Conservation (phyloP, 2,797 vertebrate species). For the Oophaga sylvatica region DNA sequence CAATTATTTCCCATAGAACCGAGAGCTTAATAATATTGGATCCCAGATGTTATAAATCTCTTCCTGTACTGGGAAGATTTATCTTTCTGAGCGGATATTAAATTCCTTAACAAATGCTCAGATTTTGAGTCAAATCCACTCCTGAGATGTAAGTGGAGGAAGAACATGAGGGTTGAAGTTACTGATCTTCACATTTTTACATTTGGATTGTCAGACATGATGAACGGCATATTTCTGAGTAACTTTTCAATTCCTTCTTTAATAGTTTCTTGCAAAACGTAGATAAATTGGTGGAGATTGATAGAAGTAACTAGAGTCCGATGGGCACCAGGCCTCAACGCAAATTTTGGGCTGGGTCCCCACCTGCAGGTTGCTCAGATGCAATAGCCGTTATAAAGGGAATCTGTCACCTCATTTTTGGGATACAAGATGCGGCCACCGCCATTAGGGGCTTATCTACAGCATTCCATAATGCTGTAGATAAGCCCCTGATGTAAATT, state of each 20-base stretch:
- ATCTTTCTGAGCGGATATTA: conserved; percentile 51
- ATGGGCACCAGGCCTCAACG: no score
- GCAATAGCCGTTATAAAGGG: no score
- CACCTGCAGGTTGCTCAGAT: no score
- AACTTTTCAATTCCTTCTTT: not conserved
- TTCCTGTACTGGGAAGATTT: conserved; percentile 48
- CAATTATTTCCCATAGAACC: conserved; percentile 41
- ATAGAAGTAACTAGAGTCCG: no score
- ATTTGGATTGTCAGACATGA: not conserved
- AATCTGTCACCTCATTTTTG: no score
- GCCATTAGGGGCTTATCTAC: no score
- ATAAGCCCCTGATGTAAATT: no score
- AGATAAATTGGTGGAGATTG: not conserved
- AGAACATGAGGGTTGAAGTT: conserved; percentile 2
- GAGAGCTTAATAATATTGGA: conserved; percentile 41
- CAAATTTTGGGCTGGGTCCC: no score
- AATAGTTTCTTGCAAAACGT: not conserved
- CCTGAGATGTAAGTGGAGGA: conserved; percentile 21
- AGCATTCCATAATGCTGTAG: no score
- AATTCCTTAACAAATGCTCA: conserved; percentile 43
- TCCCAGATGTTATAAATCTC: conserved; percentile 41
- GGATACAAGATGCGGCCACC: no score
- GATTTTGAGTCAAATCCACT: conserved; percentile 12
- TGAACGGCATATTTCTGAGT: not conserved
- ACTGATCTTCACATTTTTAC: not conserved